Base-by-base conservation (phyloP, 2,888 invertebrate genomes). In the Onchidella celtica region DNA sequence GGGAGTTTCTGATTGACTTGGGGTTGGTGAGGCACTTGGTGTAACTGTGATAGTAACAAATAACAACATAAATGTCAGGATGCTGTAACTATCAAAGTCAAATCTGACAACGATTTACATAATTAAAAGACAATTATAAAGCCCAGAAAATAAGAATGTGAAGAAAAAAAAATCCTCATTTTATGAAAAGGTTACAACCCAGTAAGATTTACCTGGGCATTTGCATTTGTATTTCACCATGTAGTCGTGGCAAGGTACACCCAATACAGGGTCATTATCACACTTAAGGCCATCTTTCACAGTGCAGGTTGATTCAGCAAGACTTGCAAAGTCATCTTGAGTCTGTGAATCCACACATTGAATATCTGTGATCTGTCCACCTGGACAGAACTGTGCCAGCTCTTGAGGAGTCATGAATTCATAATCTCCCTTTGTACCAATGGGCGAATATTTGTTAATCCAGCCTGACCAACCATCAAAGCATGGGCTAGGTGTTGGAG, bases 281-380 rank as follows among this genome's bases (percentile, higher is more conserved):
- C 72, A 70, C 4, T 21, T 32, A 1, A 72, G 94, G 0, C 97
- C 97, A 14, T 94, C 94, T 86, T 96, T 95, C 82, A 97, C 90
- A 63, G 88, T 87, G 84, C 93, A 93, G 6, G 81, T 80, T 6
- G 85, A 83, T 0, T 87, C 84, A 65, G 91, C 90, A 17, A 88
- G 86, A 27, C 88, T 87, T 6, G 86, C 85, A 65, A 81, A 85
- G 57, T 86, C 86, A 21, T 88, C 86, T 1, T 87, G 87, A 4
- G 86, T 87, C 66, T 87, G 84, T 1, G 85, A 84, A 24, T 89
- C 88, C 63, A 84, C 78, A 85, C 92, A 92, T 81, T 92, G 90
- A 32, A 92, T 89, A 29, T 89, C 87, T 1, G 85, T 87, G 6
- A 93, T 87, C 59, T 87, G 84, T n/a, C 90, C 90, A 47, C 81